These are phyloP conservation scores for Platichthys flesus DNA, from an alignment of 2,113 vertebrate genomes.

Conservation along the genomic window DNA sequence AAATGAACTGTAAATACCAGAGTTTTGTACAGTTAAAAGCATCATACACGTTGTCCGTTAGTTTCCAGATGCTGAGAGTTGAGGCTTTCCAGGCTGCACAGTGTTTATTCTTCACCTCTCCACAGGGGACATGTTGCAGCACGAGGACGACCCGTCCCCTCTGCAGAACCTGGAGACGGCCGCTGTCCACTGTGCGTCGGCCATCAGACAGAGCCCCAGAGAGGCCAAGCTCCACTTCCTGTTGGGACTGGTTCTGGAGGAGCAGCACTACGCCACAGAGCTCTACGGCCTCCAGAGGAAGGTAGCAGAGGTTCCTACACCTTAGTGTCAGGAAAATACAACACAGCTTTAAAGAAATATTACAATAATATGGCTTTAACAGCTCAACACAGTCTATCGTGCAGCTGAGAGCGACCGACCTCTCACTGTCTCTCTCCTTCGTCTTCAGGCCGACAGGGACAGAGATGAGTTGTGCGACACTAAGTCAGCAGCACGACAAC, in stretches of 20 bases:
- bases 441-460: slow-evolving; percentile 53
- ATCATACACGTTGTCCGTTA: background rate
- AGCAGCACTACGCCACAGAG: slow-evolving; percentile 68
- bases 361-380: too few species aligned
- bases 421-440: background rate
- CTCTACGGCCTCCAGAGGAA: slow-evolving; percentile 70
- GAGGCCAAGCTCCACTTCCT: slow-evolving; percentile 74
- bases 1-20: too few species aligned
- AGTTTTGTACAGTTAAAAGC: too few species aligned
- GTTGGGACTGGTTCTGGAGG: slow-evolving; percentile 73
- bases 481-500: slow-evolving; percentile 68
- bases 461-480: slow-evolving; percentile 61
- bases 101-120: background rate
- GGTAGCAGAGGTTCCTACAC: slow-evolving; percentile 26
- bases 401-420: too few species aligned
- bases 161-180: slow-evolving; percentile 69
- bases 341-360: too few species aligned
- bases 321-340: background rate
- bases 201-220: slow-evolving; percentile 65
- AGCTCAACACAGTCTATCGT: too few species aligned
- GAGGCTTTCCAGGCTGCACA: background rate
- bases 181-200: slow-evolving; percentile 72
- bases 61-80: background rate
- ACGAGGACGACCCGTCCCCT: slow-evolving; percentile 61
- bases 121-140: slow-evolving; percentile 57